phyloP scores from a whole-genome alignment of 2,797 vertebrate genomes.

The Rhynchonycteris naso region DNA sequence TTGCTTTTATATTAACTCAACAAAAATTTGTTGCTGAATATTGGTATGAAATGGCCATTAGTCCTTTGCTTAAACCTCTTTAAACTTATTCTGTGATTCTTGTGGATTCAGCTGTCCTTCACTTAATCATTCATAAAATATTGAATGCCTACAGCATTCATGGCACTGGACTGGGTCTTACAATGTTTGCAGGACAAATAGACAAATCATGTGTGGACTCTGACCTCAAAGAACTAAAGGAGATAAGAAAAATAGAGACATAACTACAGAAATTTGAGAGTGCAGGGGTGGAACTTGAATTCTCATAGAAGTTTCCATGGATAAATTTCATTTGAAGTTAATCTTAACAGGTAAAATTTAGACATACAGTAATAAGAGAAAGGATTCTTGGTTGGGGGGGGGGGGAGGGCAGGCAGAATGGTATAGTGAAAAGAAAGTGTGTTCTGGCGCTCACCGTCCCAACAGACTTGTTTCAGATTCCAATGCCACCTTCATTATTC shows the following conservation, averaged over 20 bases:
- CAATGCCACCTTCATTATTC: background rate
- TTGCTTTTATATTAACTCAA: background rate
- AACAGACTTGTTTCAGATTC: conserved; percentile 11
- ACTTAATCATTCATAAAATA: background rate
- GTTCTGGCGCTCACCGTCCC: background rate
- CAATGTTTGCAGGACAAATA: background rate
- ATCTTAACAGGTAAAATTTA: background rate
- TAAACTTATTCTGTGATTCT: background rate
- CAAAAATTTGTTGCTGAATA: background rate
- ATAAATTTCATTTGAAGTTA: background rate
- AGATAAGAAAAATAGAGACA: background rate
- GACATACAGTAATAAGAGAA: background rate
- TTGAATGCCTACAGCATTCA: background rate
- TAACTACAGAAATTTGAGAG: background rate
- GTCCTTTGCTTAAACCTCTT: background rate
- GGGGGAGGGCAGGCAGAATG: background rate
- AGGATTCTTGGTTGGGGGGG: background rate
- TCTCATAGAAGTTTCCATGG: background rate
- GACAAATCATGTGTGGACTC: background rate
- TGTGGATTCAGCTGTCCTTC: background rate
- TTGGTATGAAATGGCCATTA: background rate
- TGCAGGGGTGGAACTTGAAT: background rate
- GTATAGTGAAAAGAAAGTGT: background rate
- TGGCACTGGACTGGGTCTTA: background rate
- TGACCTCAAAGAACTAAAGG: background rate